Percentiles rank a stretch among this genome's conserved stretches.
phyloP scores from a whole-genome alignment of 2,888 invertebrate species.

The Archaeoteleia sp. region DNA sequence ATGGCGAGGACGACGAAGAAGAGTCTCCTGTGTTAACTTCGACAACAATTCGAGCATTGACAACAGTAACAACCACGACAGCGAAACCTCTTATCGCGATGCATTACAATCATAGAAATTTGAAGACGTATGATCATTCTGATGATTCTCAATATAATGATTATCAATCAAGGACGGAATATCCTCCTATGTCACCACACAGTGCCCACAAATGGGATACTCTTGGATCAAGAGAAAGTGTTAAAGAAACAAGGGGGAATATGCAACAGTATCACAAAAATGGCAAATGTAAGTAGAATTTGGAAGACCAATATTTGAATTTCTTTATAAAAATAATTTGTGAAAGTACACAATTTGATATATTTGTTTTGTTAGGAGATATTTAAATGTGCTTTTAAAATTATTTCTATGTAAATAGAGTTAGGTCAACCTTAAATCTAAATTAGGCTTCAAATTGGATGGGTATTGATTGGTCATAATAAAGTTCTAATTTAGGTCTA shows the following conservation, averaged over 20 bases:
- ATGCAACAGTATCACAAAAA: slow-evolving; percentile 61
- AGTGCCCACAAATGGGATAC: slow-evolving; percentile 68
- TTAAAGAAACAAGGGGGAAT: slow-evolving; percentile 65
- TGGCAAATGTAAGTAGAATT: slow-evolving; percentile 64
- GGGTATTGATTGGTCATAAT: no score
- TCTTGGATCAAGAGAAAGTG: slow-evolving; percentile 65
- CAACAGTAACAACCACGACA: slow-evolving; percentile 66
- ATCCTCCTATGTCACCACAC: slow-evolving; percentile 67
- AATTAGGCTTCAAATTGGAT: no score
- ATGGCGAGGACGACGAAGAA: slow-evolving; percentile 62
- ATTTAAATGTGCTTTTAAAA: no score
- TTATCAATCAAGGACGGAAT: slow-evolving; percentile 64
- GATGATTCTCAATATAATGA: slow-evolving; percentile 59
- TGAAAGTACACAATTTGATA: slow-evolving; percentile 15
- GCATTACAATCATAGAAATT: slow-evolving; percentile 61
- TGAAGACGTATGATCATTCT: slow-evolving; percentile 57
- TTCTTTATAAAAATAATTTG: slow-evolving; percentile 18
- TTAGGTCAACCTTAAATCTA: no score
- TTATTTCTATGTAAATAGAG: no score
- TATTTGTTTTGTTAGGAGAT: slow-evolving; percentile 23
- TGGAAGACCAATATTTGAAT: no score
- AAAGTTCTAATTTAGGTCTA: no score
- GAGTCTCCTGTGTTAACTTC: slow-evolving; percentile 57
- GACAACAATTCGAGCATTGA: slow-evolving; percentile 54
- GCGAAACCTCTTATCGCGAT: slow-evolving; percentile 63